Evolutionary conservation across 2,797 vertebrate genomes (phyloP), one percentile per base, ranked within the genome.

Genomic region (Salmo trutta): DNA sequence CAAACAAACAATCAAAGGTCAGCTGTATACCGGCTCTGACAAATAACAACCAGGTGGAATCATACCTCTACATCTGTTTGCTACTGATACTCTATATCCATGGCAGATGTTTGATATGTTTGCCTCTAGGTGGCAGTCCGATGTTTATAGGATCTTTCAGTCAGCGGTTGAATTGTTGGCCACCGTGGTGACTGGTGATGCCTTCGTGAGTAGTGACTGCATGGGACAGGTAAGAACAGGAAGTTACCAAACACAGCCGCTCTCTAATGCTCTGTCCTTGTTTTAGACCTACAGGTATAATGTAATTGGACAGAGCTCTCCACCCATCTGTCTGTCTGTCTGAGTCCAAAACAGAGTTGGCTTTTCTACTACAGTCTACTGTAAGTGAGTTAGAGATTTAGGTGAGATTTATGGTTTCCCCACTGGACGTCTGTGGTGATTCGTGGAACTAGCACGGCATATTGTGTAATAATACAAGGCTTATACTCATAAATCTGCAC

Each of bases 71-170:
- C 41, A 41, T 41, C 41, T 4, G 53, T 15, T 19, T 19, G 53
- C 16, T 54, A 3, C 14, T 15, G 53, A 54, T 54, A 54, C 53
- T 19, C 53, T 4, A 15, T 19, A 41, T 41, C 41, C 8, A 8
- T 2, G 7, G 41, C 52, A 62, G 29, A 41, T 64, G 67, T 33
- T 15, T 6, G 16, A 7, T 33, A 68, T 51, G 52, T 24, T 17
- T 68, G 71, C 88, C 88, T 88, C 70, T 84, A 85, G 88, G 75
- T 83, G 88, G 77, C 86, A 80, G 65, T 76, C 53, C 71, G 41
- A 78, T 31, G 41, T 68, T 66, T 59, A 73, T 47, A 76, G 19
- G 29, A 17, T 68, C 47, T 70, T 47, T 14, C 41, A 47, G 75
- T 12, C 29, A 21, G 56, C n/a, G 56, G 56, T 29, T 21, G 64